phyloP scores from a whole-genome alignment of 2,888 invertebrate genomes.

The Thera obeliscata region DNA sequence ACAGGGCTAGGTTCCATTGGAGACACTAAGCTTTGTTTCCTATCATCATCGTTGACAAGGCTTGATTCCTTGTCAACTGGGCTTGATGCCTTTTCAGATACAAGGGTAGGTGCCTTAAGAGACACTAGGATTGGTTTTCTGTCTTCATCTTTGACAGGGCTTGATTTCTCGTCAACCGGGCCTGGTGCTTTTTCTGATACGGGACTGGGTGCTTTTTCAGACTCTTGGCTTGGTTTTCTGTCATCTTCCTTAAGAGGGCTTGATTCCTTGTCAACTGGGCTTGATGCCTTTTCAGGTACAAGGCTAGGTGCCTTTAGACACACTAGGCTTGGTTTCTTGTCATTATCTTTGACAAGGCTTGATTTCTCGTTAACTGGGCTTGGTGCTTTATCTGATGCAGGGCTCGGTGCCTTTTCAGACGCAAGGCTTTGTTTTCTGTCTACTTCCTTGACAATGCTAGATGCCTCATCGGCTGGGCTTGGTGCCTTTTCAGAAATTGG shows the following conservation, averaged over 20 bases:
- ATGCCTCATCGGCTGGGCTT: background rate
- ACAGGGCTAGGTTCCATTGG: too few relatives aligned
- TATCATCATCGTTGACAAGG: background rate
- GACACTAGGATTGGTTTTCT: conserved; percentile 17
- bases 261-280: conserved; percentile 5
- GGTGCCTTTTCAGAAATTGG: background rate
- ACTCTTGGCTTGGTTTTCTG: background rate
- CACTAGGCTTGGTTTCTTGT: background rate
- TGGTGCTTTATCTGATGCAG: background rate
- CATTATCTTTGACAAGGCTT: too few relatives aligned
- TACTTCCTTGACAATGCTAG: conserved; percentile 5
- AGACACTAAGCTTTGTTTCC: too few relatives aligned
- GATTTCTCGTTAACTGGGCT: background rate
- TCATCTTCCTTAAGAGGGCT: conserved; percentile 13
- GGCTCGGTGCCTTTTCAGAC: conserved; percentile 30
- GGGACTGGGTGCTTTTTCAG: conserved; percentile 7
- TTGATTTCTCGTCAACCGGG: conserved; percentile 9
- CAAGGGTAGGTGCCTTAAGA: conserved; percentile 1
- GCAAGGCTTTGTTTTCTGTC: conserved; percentile 5
- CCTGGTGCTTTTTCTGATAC: conserved; percentile 12
- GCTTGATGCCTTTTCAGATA: conserved; percentile 30
- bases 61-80: conserved; percentile 18
- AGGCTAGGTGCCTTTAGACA: too few relatives aligned
- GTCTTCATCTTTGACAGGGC: conserved; percentile 5
- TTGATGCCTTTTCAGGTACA: background rate